phyloP scores from a whole-genome alignment of 2,888 invertebrate genomes.

The Plutella xylostella region DNA sequence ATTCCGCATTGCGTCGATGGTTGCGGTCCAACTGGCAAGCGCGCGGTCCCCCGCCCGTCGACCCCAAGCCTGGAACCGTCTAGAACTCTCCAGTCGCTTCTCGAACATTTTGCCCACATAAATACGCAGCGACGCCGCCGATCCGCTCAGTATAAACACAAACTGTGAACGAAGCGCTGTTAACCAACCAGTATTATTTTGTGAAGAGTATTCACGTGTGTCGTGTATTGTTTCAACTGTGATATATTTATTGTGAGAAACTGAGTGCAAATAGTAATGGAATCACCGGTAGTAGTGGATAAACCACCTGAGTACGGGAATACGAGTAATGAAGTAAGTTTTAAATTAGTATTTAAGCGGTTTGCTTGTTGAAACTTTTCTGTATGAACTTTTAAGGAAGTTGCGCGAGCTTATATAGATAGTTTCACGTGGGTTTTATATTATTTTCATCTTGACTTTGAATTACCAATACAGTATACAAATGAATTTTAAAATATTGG shows the following conservation, averaged over 20 bases:
- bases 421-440: neutral
- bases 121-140: constrained; percentile 33
- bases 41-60: constrained; percentile 3
- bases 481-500: neutral
- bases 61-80: constrained; percentile 19
- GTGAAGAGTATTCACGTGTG: neutral
- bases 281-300: constrained; percentile 73
- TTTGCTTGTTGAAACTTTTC: neutral
- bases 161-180: constrained; percentile 33
- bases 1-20: neutral
- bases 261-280: constrained; percentile 44
- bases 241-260: constrained; percentile 15
- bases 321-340: constrained; percentile 60
- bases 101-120: constrained; percentile 38
- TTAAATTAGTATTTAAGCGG: neutral
- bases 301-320: constrained; percentile 69
- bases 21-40: neutral
- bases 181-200: neutral
- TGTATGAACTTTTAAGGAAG: neutral
- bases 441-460: neutral
- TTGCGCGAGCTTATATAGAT: neutral
- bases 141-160: constrained; percentile 45
- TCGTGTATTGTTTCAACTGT: neutral
- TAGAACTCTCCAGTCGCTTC: constrained; percentile 39
- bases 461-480: neutral